Evolutionary conservation across 2,888 invertebrate genomes (phyloP).

Genomic region (Cephus pygmeus): DNA sequence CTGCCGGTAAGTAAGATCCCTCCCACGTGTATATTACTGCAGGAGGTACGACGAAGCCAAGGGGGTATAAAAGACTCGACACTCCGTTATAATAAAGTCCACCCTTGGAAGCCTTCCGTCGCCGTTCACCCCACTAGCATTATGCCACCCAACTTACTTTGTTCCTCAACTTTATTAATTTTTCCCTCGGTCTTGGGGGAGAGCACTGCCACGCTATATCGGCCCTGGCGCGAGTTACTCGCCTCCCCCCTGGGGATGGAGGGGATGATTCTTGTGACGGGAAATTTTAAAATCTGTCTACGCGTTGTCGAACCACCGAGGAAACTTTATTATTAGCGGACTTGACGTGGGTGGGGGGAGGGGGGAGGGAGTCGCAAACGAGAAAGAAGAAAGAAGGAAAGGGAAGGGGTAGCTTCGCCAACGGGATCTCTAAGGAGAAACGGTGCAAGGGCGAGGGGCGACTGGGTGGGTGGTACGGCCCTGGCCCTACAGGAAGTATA

Average conservation of each 20-base stretch:
- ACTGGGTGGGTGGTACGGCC: conserved; percentile 9
- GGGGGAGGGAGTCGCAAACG: not conserved
- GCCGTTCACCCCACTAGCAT: conserved; percentile 47
- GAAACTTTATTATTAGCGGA: conserved; percentile 66
- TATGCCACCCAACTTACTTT: conserved; percentile 66
- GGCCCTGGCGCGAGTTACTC: conserved; percentile 14
- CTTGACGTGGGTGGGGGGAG: not conserved
- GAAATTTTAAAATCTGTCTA: conserved; percentile 67
- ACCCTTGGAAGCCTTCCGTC: conserved; percentile 58
- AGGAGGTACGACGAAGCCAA: conserved; percentile 36
- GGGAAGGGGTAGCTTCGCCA: not conserved
- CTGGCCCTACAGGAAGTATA: conserved; percentile 22
- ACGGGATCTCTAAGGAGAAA: not conserved
- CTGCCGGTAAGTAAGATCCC: conserved; percentile 32
- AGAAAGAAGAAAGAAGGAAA: not conserved
- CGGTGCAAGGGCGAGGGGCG: conserved; percentile 8
- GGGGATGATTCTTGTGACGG: conserved; percentile 60
- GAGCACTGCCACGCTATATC: conserved; percentile 23
- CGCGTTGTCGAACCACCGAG: conserved; percentile 65
- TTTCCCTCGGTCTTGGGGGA: conserved; percentile 65
- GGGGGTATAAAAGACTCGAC: conserved; percentile 64
- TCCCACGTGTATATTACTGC: conserved; percentile 41
- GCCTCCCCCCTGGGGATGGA: conserved; percentile 16
- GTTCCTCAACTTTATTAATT: conserved; percentile 67
- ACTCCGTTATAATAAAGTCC: conserved; percentile 67